Base-by-base conservation (phyloP, 2,797 vertebrate genomes). In the Galago senegalensis region DNA sequence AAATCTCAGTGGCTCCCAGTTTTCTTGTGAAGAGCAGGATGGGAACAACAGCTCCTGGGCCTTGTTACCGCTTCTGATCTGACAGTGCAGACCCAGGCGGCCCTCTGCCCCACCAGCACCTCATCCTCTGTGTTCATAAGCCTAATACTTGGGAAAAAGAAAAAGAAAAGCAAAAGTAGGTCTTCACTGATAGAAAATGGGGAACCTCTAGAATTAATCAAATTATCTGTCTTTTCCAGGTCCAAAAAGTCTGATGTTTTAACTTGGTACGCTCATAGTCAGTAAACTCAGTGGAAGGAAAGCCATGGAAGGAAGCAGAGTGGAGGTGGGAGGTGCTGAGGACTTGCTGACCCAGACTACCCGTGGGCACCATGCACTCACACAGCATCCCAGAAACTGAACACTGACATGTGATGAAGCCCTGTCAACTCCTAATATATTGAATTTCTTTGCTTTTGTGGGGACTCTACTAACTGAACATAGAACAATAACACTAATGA, bases 401-500 rank as follows among this genome's bases (percentile, higher is more conserved):
- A 18, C 23, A 0, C 0, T 6, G 31, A 23, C 49, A 1, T 27
- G 1, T 13, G 37, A 14, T 5, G 60, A 69, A 7, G 25, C 49
- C 10, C 5, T 12, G 5, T 18, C 16, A 16, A 31, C 89, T 70
- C 13, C 14, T 4, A 18, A 14, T 3, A 10, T 4, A 6, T 49
- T 40, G 3, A 16, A 25, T 31, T 23, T 67, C 56, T 75, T 25
- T 14, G 60, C 49, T 49, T 84, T 46, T 25, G 40, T 27, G 37
- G 13, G 5, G 46, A 10, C 11, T 70, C 93, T 7, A 5, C 53
- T 31, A 73, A 43, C 49, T 53, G 0, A 0, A 34, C 31, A 5
- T 5, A 23, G n/a, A 37, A 69, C 23, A 27, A 29, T 2, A 2
- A 1, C 0, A 0, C 27, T 37, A 0, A 25, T 2, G 7, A 40